Conservation (phyloP, 2,113 vertebrate species). For the Scomber colias region DNA sequence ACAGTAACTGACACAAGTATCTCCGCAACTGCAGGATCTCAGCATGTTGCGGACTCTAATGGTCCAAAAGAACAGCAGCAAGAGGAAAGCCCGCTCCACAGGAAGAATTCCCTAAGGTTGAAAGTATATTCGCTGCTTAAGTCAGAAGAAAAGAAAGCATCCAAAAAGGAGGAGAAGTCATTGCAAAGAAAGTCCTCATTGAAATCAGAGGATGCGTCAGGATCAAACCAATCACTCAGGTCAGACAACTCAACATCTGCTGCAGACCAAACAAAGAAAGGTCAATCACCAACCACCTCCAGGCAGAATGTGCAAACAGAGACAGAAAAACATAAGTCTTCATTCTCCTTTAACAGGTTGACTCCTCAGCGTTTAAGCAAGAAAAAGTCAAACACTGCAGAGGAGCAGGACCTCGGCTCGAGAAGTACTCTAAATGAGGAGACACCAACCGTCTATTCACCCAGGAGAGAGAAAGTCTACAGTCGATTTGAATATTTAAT, state of each 20-base stretch:
- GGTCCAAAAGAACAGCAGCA: slow-evolving; percentile 66
- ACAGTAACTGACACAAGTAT: slow-evolving; percentile 33
- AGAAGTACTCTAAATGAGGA: neutral
- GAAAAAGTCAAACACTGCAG: slow-evolving; percentile 20
- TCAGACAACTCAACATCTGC: slow-evolving; percentile 25
- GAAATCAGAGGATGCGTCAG: slow-evolving; percentile 20
- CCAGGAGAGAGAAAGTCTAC: slow-evolving; percentile 74
- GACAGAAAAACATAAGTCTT: slow-evolving; percentile 45
- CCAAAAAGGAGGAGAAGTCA: slow-evolving; percentile 65
- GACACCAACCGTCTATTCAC: neutral
- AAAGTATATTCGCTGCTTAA: slow-evolving; percentile 43
- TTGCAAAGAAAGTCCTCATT: slow-evolving; percentile 57
- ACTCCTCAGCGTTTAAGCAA: slow-evolving; percentile 65
- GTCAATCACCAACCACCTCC: neutral
- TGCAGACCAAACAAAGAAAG: slow-evolving; percentile 30
- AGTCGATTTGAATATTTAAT: slow-evolving; percentile 89
- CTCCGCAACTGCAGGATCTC: slow-evolving; percentile 17
- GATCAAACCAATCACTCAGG: slow-evolving; percentile 22
- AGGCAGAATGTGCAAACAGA: neutral
- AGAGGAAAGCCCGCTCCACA: slow-evolving; percentile 66
- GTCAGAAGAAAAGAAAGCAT: slow-evolving; percentile 56
- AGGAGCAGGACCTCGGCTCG: slow-evolving; percentile 40
- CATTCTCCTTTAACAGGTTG: slow-evolving; percentile 27
- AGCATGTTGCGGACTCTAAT: slow-evolving; percentile 75
- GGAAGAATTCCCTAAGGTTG: slow-evolving; percentile 54